These are phyloP conservation scores for Poecile montanus DNA, from an alignment of 2,797 vertebrate genomes.

Conservation along the genomic window DNA sequence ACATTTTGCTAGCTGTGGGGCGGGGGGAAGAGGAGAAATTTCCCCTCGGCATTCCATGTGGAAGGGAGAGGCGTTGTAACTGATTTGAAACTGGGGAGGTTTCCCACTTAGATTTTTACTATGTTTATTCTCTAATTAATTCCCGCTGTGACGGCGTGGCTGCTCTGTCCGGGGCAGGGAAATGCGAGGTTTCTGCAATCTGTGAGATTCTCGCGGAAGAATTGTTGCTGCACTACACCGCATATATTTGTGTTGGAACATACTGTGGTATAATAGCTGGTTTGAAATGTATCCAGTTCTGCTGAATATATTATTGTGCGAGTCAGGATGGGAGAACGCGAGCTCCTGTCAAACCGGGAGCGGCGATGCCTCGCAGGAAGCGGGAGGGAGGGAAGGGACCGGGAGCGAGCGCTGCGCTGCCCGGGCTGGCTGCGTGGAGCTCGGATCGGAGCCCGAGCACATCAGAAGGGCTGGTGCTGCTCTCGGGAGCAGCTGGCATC, in stretches of 20 bases:
- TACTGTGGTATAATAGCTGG: slow-evolving; percentile 33
- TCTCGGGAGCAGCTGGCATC: neutral
- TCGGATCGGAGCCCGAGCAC: neutral
- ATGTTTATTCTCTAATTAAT: neutral
- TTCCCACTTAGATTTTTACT: neutral
- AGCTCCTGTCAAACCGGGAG: neutral
- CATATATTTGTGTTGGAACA: slow-evolving; percentile 54
- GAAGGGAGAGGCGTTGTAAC: rapidly evolving
- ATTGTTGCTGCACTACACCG: neutral
- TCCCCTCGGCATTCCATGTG: rapidly evolving
- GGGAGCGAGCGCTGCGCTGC: rapidly evolving
- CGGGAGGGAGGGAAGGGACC: neutral
- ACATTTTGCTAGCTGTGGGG: rapidly evolving
- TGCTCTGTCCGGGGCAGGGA: neutral
- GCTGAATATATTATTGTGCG: neutral
- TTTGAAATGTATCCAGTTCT: slow-evolving; percentile 28
- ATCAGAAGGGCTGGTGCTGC: rapidly evolving
- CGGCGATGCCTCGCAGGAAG: neutral
- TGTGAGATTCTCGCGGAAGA: neutral
- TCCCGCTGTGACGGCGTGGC: neutral
- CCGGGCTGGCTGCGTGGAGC: neutral
- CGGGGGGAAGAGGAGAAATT: neutral
- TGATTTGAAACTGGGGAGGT: neutral
- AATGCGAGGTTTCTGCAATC: neutral
- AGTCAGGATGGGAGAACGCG: neutral